Percentiles rank a stretch among this genome's conserved stretches.
phyloP scores from a whole-genome alignment of 2,888 invertebrate species.

The Tholera decimalis region DNA sequence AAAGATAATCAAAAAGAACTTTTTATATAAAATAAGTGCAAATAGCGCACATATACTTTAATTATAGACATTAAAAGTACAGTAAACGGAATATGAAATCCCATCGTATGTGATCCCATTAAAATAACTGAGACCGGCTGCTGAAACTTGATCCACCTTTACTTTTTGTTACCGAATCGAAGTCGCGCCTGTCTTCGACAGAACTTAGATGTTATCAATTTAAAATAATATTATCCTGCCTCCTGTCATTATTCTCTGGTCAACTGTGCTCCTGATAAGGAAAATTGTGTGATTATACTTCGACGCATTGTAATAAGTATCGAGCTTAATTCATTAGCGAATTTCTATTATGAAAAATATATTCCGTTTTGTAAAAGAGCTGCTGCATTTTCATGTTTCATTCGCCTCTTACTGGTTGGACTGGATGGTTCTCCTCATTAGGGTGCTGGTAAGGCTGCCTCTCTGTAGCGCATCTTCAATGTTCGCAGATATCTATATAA shows the following conservation, averaged over 20 bases:
- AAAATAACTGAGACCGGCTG: constrained; percentile 67
- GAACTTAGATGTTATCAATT: constrained; percentile 73
- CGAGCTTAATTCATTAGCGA: constrained; percentile 18
- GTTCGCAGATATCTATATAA: too few relatives aligned
- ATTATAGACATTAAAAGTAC: constrained; percentile 44
- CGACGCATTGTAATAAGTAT: constrained; percentile 35
- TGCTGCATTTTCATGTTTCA: background rate
- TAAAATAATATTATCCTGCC: constrained; percentile 63
- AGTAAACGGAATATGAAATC: constrained; percentile 57
- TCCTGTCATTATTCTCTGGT: constrained; percentile 43
- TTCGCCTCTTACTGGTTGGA: background rate
- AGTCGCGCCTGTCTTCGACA: constrained; percentile 62
- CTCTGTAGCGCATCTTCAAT: too few relatives aligned
- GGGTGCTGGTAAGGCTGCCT: too few relatives aligned
- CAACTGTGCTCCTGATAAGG: constrained; percentile 36
- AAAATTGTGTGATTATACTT: constrained; percentile 53
- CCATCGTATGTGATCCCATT: constrained; percentile 63
- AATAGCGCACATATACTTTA: constrained; percentile 26
- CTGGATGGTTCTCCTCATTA: background rate
- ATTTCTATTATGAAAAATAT: constrained; percentile 24
- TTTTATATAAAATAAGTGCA: constrained; percentile 26
- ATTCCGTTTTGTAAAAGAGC: background rate
- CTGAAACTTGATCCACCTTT: constrained; percentile 67
- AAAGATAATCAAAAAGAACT: constrained; percentile 10
- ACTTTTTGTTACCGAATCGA: constrained; percentile 69